Evolutionary conservation across 2,797 vertebrate genomes (phyloP), one percentile per base, ranked within the genome.

Genomic region (Mormyrops boulengeri): DNA sequence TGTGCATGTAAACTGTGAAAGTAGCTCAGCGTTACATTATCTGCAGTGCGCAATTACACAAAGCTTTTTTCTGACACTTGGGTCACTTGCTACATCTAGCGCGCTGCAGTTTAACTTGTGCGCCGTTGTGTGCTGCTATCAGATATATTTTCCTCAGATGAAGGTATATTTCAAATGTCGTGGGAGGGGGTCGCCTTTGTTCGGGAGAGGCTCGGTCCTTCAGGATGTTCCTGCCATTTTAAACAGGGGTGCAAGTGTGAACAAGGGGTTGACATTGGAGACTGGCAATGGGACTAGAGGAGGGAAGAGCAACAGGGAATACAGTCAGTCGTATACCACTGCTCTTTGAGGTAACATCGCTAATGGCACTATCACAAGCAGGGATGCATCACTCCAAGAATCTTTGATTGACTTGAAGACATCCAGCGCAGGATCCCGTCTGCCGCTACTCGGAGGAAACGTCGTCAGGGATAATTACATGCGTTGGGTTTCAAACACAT

Each of bases 161-260:
- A 93, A 93, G 93, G 93, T 93, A 94, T 94, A 94, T 92, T 94
- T 95, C 95, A 95, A 95, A 95, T 94, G 95, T 92, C 62, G 94
- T 94, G 91, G 91, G 93, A 94, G 92, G 91, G 95, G 94, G 89
- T 69, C 80, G 88, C 95, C 94, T 93, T 93, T 84, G 89, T 90
- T 90, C 93, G 85, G 94, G 92, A 94, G 91, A 93, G 90, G 93
- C 94, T 88, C 89, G 91, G 90, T 91, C 89, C 55, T 93, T 90
- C 93, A 92, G 92, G 92, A 94, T 92, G 94, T 91, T 93, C 94
- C 95, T 95, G 87, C 92, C 91, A 89, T 92, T 91, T 92, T 91
- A 95, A 92, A 93, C 94, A 95, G 95, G 95, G 94, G 94, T 55
- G 91, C 94, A 92, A 94, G 94, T 93, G 95, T 93, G 93, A 93